Evolutionary conservation across 2,797 vertebrate species (phyloP), one percentile per base, ranked within the genome.

Genomic region (Halcyon leucocephala): DNA sequence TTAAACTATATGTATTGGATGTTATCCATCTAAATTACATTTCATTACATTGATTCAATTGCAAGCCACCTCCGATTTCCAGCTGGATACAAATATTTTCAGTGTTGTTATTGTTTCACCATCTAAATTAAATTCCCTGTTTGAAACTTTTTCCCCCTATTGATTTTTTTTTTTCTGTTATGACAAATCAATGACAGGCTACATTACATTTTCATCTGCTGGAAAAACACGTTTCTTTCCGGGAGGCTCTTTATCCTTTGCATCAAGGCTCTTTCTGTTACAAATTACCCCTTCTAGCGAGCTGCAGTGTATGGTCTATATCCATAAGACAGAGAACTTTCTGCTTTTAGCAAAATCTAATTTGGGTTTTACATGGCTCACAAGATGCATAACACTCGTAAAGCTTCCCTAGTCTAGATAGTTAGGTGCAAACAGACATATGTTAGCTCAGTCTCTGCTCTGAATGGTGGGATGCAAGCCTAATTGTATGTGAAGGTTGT

Each of bases 61-160:
- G 72, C 46, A 85, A 91, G 58, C 57, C 79, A 94, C 49, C 62
- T 96, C 76, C 0, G 1, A 90, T 95, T 95, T 96, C 86, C 82
- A 90, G 65, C 69, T 95, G 79, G 66, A 95, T 90, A 91, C 57
- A 97, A 94, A 82, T 91, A 94, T 86, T 92, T 86, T 74, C 76
- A 62, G 69, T 54, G 64, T 74, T 90, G 37, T 44, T 92, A 83
- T 76, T 97, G 54, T 93, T 93, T 92, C 65, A 81, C 26, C 46
- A 61, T 28, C 65, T 69, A 86, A 90, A 96, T 94, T 88, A 91
- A 86, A 93, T 90, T 83, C 42, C 8, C n/a, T 39, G 41, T 88
- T 93, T 91, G 82, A 87, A 95, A 87, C 44, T 88, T 91, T 67
- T 78, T 22, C 6, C 26, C 28, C 25, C 22, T 46, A 92, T 76